Evolutionary conservation across 2,113 vertebrate genomes (phyloP).

Genomic region (Todiramphus chloris): DNA sequence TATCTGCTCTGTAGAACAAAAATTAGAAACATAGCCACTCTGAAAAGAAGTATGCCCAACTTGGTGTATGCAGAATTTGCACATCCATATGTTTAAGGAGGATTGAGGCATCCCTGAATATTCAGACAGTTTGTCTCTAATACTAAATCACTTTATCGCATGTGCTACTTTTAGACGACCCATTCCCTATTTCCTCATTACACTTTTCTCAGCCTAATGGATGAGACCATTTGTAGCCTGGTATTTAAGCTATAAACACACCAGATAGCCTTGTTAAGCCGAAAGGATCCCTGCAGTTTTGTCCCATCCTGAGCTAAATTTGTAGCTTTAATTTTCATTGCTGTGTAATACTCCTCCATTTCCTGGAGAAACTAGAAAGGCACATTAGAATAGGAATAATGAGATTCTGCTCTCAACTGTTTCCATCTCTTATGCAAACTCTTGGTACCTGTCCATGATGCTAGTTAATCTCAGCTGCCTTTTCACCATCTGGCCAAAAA

Average conservation of each 20-base stretch:
- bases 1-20: conserved; percentile 3
- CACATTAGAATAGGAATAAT: background rate
- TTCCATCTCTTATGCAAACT: background rate
- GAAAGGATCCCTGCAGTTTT: background rate
- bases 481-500: background rate
- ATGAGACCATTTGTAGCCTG: background rate
- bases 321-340: background rate
- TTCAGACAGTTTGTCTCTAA: background rate
- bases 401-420: background rate
- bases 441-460: background rate
- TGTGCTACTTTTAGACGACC: background rate
- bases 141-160: conserved; percentile 29
- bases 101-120: background rate
- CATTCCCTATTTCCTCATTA: background rate
- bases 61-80: background rate
- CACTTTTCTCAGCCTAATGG: background rate
- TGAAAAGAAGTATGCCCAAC: background rate
- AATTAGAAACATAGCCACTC: background rate
- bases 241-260: background rate
- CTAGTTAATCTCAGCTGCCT: background rate
- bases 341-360: background rate
- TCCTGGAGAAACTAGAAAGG: background rate
- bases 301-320: background rate
- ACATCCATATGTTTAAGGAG: background rate
- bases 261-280: background rate